A percentile compares a stretch with the other conserved stretches of the same genome.
Evolutionary conservation across 2,888 invertebrate species (phyloP).

Genomic region (Archips crataeganus): DNA sequence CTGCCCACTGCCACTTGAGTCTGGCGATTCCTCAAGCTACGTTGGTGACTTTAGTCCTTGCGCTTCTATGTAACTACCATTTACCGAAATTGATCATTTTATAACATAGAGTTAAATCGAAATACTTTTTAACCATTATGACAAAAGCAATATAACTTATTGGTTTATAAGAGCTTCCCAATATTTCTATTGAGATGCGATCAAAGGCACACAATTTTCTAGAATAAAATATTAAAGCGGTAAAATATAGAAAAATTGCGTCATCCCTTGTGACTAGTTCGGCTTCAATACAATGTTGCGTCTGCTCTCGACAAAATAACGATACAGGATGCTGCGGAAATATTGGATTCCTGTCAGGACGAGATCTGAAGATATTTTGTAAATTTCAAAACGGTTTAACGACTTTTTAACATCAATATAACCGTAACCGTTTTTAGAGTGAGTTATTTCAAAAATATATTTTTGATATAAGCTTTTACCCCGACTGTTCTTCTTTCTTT

Average conservation of each 20-base stretch:
- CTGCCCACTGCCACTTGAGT: too few species aligned
- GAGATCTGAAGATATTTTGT: slow-evolving; percentile 1
- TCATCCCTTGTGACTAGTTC: slow-evolving; percentile 7
- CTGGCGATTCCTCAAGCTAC: too few species aligned
- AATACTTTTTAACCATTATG: neutral
- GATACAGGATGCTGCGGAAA: slow-evolving; percentile 4
- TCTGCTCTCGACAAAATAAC: slow-evolving; percentile 29
- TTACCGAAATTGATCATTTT: too few species aligned
- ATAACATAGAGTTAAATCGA: too few species aligned
- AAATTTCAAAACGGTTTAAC: neutral
- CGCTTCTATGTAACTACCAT: too few species aligned
- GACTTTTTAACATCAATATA: neutral
- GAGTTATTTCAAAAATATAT: too few species aligned
- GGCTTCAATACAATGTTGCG: slow-evolving; percentile 13
- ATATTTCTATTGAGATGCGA: slow-evolving; percentile 16
- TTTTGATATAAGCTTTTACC: too few species aligned
- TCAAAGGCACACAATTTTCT: slow-evolving; percentile 14
- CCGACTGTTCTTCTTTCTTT: too few species aligned
- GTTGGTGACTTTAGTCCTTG: neutral
- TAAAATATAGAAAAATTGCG: slow-evolving; percentile 13
- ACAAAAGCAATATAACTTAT: slow-evolving; percentile 10
- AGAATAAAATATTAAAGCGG: slow-evolving; percentile 25
- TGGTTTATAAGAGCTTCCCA: slow-evolving; percentile 1
- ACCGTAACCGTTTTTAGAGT: too few species aligned
- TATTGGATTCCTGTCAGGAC: slow-evolving; percentile 4